Percentiles rank a stretch among this genome's conserved stretches.
These are phyloP conservation scores for Neria commutata DNA, from an alignment of 2,888 invertebrate genomes.

Conservation along the genomic window DNA sequence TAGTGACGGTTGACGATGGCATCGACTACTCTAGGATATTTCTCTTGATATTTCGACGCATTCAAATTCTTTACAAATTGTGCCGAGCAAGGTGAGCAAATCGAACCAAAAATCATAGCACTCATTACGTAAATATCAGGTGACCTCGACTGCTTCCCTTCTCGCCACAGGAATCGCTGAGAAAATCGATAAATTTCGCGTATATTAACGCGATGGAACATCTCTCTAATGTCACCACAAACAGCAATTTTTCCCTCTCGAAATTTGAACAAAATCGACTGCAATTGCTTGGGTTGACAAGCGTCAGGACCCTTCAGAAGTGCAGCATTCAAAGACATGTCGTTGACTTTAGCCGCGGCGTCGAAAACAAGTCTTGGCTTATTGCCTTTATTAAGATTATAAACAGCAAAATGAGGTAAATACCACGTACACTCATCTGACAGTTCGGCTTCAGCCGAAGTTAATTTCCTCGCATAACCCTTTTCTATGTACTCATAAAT, in stretches of 20 bases:
- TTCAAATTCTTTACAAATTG: background rate
- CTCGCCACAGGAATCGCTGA: background rate
- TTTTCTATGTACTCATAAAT: background rate
- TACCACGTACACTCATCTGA: constrained; percentile 2
- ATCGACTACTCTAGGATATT: background rate
- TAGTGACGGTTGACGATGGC: background rate
- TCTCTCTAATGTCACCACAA: background rate
- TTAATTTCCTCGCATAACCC: constrained; percentile 5
- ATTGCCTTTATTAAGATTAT: constrained; percentile 3
- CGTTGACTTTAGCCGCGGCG: background rate
- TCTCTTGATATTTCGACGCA: background rate
- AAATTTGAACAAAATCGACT: background rate
- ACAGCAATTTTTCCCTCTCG: too few species aligned
- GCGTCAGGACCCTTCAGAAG: background rate
- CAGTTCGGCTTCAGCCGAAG: background rate
- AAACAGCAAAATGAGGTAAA: constrained; percentile 8
- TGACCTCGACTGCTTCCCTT: background rate
- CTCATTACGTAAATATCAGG: background rate
- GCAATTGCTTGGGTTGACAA: background rate
- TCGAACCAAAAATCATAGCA: background rate
- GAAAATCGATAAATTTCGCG: background rate
- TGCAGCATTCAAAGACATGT: constrained; percentile 1
- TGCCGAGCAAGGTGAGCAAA: background rate
- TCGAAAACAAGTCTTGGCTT: constrained; percentile 5
- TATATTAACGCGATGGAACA: constrained; percentile 1